Percentiles rank a stretch among this genome's conserved stretches.
Evolutionary conservation across 2,888 invertebrate species (phyloP).

Genomic region (Sinodicranocentrus sp.): DNA sequence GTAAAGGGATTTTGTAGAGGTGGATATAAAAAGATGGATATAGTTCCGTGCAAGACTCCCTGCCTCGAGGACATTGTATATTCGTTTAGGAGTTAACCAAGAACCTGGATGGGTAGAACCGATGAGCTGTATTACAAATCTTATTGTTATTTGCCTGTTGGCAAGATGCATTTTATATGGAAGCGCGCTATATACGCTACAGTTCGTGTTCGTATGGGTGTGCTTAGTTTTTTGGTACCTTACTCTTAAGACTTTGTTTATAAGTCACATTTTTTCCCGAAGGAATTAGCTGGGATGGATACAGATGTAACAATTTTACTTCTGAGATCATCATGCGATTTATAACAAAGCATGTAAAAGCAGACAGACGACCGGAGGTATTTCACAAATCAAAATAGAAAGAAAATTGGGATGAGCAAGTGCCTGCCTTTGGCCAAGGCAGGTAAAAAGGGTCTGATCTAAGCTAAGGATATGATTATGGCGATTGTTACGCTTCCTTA

Average conservation of each 20-base stretch:
- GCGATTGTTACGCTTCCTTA: slow-evolving; percentile 39
- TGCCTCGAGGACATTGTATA: slow-evolving; percentile 54
- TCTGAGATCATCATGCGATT: slow-evolving; percentile 24
- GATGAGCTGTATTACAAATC: slow-evolving; percentile 18
- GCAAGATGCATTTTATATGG: slow-evolving; percentile 15
- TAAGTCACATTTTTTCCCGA: slow-evolving; percentile 18
- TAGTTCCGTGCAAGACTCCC: slow-evolving; percentile 48
- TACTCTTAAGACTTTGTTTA: slow-evolving; percentile 37
- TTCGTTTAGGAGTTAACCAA: slow-evolving; percentile 32
- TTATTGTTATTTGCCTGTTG: slow-evolving; percentile 58
- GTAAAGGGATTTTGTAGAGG: background rate
- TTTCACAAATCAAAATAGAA: slow-evolving; percentile 54
- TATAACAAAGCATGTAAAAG: slow-evolving; percentile 43
- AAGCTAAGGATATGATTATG: slow-evolving; percentile 40
- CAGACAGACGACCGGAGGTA: slow-evolving; percentile 45
- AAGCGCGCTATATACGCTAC: slow-evolving; percentile 1
- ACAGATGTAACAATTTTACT: slow-evolving; percentile 54
- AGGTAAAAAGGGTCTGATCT: slow-evolving; percentile 40
- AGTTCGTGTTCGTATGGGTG: background rate
- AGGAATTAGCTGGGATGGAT: slow-evolving; percentile 12
- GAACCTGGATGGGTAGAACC: slow-evolving; percentile 37
- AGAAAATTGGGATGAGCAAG: slow-evolving; percentile 43
- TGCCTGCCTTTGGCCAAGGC: slow-evolving; percentile 38
- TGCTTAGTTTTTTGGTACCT: slow-evolving; percentile 14
- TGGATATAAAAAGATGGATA: slow-evolving; percentile 22